A percentile compares a stretch with the other conserved stretches of the same genome.
These are phyloP conservation scores for Ormyrus nitidulus DNA, from an alignment of 2,888 invertebrate species.

Conservation along the genomic window DNA sequence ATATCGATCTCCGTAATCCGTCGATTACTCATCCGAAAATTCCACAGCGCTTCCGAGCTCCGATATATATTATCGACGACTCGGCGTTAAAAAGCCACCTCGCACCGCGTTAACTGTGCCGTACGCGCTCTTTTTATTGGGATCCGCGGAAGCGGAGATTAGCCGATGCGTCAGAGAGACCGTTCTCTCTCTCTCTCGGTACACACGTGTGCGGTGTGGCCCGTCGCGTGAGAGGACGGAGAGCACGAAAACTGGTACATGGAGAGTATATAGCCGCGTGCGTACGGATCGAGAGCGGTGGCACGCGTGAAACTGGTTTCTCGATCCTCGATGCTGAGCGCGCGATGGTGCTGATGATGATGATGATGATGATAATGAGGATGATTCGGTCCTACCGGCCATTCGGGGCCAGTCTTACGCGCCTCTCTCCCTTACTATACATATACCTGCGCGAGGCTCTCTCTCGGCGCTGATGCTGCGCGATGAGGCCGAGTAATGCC, in stretches of 20 bases:
- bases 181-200: background rate
- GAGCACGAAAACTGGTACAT: slow-evolving; percentile 23
- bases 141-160: too few relatives aligned
- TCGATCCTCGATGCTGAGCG: slow-evolving; percentile 50
- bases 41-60: too few relatives aligned
- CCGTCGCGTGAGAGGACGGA: slow-evolving; percentile 38
- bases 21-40: too few relatives aligned
- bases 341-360: slow-evolving; percentile 48
- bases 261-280: background rate
- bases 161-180: too few relatives aligned
- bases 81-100: too few relatives aligned
- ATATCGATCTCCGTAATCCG: too few relatives aligned
- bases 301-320: slow-evolving; percentile 62
- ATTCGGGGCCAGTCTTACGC: slow-evolving; percentile 35
- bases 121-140: too few relatives aligned
- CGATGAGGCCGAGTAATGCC: slow-evolving; percentile 1
- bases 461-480: slow-evolving; percentile 18
- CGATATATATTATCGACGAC: too few relatives aligned
- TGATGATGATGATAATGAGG: slow-evolving; percentile 56
- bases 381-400: slow-evolving; percentile 60
- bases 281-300: background rate
- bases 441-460: slow-evolving; percentile 32
- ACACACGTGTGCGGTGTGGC: background rate
- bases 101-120: too few relatives aligned
- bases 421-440: background rate